Percentiles rank a stretch among this genome's conserved stretches.
Evolutionary conservation across 2,113 vertebrate genomes (phyloP).

Genomic region (Sterrhoptilus dennistouni): DNA sequence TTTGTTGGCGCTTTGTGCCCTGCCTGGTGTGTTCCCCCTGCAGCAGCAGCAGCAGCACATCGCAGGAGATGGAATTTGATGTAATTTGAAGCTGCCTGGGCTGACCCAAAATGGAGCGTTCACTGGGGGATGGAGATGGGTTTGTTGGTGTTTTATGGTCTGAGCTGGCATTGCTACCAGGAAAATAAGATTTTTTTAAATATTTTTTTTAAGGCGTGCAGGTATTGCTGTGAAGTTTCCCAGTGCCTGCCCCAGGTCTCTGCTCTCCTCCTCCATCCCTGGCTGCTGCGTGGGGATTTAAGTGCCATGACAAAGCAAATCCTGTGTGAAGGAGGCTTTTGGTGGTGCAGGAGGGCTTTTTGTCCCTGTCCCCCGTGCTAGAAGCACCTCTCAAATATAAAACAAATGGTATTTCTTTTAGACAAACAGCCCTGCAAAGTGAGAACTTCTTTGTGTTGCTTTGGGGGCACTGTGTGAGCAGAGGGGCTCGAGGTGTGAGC

Average conservation of each 20-base stretch:
- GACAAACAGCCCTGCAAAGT: not conserved
- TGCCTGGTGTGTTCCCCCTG: not conserved
- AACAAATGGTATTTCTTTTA: not conserved
- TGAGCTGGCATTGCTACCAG: not conserved
- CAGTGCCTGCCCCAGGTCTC: not conserved
- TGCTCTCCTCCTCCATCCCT: not conserved
- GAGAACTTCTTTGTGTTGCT: not conserved
- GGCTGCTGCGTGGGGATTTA: not conserved
- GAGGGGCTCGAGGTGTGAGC: not conserved
- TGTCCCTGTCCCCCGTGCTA: not conserved
- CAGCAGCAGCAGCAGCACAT: not conserved
- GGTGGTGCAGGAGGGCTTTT: not conserved
- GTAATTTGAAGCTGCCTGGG: constrained; percentile 5
- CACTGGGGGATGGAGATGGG: not conserved
- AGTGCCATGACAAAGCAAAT: constrained; percentile 67
- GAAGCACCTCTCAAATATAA: not conserved
- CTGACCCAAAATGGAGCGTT: constrained; percentile 44
- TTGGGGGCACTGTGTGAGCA: not conserved
- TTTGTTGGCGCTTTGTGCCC: not conserved
- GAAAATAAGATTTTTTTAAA: not conserved
- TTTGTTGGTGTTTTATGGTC: not conserved
- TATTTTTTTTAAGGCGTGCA: not conserved
- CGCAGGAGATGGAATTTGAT: not conserved
- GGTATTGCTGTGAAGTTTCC: not conserved
- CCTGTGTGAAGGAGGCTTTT: not conserved